These are phyloP conservation scores for Gambelia wislizenii DNA, from an alignment of 2,797 vertebrate genomes.

Conservation along the genomic window DNA sequence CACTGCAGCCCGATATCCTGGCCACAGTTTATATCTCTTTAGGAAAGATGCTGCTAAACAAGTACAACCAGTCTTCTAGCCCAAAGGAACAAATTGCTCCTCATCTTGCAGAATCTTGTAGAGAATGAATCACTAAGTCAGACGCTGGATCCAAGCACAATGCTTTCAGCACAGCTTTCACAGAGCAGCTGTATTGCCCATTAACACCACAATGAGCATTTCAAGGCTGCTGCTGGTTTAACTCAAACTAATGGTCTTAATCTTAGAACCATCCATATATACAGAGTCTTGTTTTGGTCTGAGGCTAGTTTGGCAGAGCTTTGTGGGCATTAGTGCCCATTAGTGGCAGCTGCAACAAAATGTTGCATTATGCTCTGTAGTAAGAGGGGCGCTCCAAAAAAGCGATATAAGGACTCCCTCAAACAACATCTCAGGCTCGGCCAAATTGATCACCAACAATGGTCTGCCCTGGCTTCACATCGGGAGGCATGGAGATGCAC, in stretches of 20 bases:
- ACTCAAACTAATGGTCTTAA: not conserved
- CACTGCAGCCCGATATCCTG: not conserved
- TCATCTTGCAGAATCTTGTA: slow-evolving; percentile 13
- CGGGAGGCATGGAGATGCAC: too few relatives aligned
- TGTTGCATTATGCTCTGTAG: not conserved
- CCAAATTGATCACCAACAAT: too few relatives aligned
- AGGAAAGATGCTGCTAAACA: slow-evolving; percentile 36
- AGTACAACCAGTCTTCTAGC: slow-evolving; percentile 21
- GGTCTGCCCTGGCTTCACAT: too few relatives aligned
- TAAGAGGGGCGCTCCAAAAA: too few relatives aligned
- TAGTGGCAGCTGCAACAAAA: not conserved
- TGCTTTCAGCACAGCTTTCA: not conserved
- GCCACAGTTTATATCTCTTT: not conserved
- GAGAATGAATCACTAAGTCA: slow-evolving; percentile 9
- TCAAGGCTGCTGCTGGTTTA: not conserved
- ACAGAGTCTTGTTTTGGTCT: not conserved
- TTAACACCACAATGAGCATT: slow-evolving; percentile 7
- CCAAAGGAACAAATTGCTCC: not conserved
- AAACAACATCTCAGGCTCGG: too few relatives aligned
- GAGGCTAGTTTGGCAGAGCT: not conserved
- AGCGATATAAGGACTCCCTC: too few relatives aligned
- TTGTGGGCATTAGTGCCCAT: not conserved
- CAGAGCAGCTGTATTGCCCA: not conserved
- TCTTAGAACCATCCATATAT: not conserved
- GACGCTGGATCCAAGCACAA: not conserved